Evolutionary conservation across 1,140 invertebrate genomes (phyloP), one percentile per base, ranked within the genome.

Genomic region (Drosophila baimaii): DNA sequence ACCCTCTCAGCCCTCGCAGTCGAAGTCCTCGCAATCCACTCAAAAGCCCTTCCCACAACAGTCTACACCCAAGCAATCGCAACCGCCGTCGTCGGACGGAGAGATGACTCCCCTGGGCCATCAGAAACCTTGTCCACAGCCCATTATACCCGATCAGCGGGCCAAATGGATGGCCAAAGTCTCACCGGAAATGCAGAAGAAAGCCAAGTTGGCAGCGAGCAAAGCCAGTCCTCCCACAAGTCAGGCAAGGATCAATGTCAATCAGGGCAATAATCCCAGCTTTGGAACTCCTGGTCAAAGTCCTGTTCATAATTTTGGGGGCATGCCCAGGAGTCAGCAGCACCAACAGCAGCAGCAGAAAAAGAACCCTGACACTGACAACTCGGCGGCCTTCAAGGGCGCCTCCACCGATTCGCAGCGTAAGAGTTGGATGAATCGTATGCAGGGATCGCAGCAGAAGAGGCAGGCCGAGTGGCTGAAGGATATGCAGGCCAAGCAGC

Each of bases 111-210:
- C 55, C 5, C 5, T 64, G 21, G n/a, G n/a, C 1, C 21, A 12
- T 35, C 35, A 10, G 6, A 39, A 69, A 13, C 15, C 65, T 5
- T n/a, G 19, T 15, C 46, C 57, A 0, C 44, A 46, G 12, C 61
- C 69, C 9, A 57, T 52, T 13, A 72, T 88, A 12, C 39, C 70
- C 7, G 80, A 88, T 64, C 84, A 80, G 58, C 64, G 83, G 3
- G 80, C 74, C 6, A 88, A 88, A 15, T 88, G 83, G 83, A 25
- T 86, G 76, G 82, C 80, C n/a, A 83, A 79, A 21, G 77, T 89
- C 0, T 73, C 80, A 5, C 77, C 83, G 5, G 56, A 70, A 15
- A 41, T 70, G 62, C 79, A 79, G 19, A 46, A 35, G 1, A 62
- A 63, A 7, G 56, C 56, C 12, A 44, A 71, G 17, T 6, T 46